Conservation (phyloP, 2,113 vertebrate genomes). For the Narcine bancroftii region DNA sequence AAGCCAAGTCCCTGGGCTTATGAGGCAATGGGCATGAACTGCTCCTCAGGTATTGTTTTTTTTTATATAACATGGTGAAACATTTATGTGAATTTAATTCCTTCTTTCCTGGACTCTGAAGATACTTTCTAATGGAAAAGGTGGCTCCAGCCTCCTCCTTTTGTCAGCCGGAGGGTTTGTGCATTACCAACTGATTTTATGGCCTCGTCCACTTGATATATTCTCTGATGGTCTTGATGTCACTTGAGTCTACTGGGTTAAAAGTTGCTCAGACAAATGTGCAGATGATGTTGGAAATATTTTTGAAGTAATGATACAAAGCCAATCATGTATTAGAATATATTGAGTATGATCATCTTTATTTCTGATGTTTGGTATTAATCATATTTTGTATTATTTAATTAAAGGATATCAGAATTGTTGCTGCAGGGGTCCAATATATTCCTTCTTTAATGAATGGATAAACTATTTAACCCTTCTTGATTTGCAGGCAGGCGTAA, state of each 20-base stretch:
- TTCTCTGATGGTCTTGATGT: background rate
- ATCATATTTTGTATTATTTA: background rate
- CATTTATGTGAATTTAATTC: background rate
- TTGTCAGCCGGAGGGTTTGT: background rate
- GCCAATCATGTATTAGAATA: background rate
- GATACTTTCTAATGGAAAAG: background rate
- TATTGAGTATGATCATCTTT: background rate
- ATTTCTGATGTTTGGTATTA: background rate
- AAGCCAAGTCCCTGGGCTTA: no score
- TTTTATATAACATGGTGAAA: background rate
- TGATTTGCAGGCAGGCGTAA: constrained; percentile 70
- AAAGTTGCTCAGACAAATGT: background rate
- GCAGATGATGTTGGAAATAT: background rate
- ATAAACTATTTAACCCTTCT: constrained; percentile 38
- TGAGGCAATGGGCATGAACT: no score
- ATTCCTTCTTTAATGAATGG: background rate
- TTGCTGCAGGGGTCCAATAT: background rate
- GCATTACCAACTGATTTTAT: background rate
- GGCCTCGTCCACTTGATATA: background rate
- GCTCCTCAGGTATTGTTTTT: no score
- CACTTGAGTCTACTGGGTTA: background rate
- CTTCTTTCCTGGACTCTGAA: background rate
- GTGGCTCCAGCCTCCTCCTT: background rate
- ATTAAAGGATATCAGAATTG: background rate
- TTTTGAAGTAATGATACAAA: background rate